Conservation (phyloP, 1,140 invertebrate species). For the Liolophura sinensis region DNA sequence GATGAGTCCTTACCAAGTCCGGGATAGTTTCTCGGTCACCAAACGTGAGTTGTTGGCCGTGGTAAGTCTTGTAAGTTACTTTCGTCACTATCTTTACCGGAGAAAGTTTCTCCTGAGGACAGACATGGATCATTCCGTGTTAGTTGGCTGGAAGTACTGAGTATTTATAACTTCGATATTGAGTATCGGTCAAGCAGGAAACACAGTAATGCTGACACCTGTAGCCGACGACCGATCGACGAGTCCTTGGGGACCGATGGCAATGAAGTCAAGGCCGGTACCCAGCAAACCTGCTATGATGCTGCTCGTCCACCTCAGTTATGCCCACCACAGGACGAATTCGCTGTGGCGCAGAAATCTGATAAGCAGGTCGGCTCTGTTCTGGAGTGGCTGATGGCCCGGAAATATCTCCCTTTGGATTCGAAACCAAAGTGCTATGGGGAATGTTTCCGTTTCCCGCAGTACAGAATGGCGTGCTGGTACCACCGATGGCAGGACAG, state of each 20-base stretch:
- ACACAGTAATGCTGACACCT: conserved; percentile 4
- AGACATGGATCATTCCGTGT: conserved; percentile 4
- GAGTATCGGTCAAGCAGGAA: neutral
- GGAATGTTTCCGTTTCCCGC: neutral
- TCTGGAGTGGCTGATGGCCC: neutral
- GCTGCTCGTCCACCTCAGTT: too few relatives aligned
- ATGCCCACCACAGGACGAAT: too few relatives aligned
- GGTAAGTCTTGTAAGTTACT: conserved; percentile 29
- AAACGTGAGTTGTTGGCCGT: conserved; percentile 35
- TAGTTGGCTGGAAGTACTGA: conserved; percentile 3
- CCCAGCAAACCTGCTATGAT: too few relatives aligned
- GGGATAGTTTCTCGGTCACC: conserved; percentile 31
- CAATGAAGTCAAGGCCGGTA: too few relatives aligned
- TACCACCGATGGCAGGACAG: too few relatives aligned
- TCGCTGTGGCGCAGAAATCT: neutral
- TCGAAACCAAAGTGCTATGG: conserved; percentile 5
- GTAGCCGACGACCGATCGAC: neutral
- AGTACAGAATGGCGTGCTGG: conserved; percentile 5
- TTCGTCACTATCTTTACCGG: conserved; percentile 27
- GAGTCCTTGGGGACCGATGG: too few relatives aligned
- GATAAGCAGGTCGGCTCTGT: neutral
- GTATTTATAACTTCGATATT: neutral
- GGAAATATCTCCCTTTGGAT: neutral
- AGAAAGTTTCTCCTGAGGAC: conserved; percentile 4
- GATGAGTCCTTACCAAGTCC: conserved; percentile 9